phyloP scores from a whole-genome alignment of 30 jellyfish, hydroid and myxozoan species.

The Chrysaora quinquecirrha region DNA sequence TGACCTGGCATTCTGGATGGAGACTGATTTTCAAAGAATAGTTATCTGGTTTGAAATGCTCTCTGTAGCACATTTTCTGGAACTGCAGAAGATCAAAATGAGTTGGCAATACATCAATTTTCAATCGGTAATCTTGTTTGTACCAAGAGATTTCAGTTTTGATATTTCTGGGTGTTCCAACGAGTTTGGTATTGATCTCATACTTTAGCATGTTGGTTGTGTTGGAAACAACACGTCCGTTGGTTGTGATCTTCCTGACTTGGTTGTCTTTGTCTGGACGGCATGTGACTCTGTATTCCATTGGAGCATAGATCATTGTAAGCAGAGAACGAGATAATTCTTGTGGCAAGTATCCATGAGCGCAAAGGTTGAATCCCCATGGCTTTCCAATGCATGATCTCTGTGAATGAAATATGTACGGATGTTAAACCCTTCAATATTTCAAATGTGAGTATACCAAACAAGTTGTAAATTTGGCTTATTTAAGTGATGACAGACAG shows the following conservation, averaged over 20 bases:
- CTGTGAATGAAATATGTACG: conserved; percentile 17
- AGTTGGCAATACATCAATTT: conserved; percentile 32
- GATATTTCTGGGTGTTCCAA: conserved; percentile 29
- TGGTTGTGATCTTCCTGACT: conserved; percentile 1
- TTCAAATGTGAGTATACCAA: too few relatives aligned
- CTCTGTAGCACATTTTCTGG: conserved; percentile 57
- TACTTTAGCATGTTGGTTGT: conserved; percentile 20
- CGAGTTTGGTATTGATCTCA: background rate
- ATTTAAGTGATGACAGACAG: too few relatives aligned
- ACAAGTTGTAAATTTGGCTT: too few relatives aligned
- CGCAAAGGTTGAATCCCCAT: conserved; percentile 69
- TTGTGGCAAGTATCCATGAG: conserved; percentile 54
- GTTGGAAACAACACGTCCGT: conserved; percentile 4
- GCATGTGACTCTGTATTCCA: conserved; percentile 39
- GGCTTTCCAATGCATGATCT: conserved; percentile 57
- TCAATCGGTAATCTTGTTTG: conserved; percentile 19
- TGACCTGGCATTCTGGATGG: conserved; percentile 51
- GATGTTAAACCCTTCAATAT: too few relatives aligned
- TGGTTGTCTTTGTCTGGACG: conserved; percentile 39
- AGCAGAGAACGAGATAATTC: conserved; percentile 28
- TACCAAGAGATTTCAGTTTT: conserved; percentile 24
- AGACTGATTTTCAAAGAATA: conserved; percentile 30
- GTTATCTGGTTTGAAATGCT: conserved; percentile 55
- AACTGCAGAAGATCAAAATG: conserved; percentile 42
- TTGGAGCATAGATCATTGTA: conserved; percentile 30